phyloP scores from a whole-genome alignment of 2,888 invertebrate species.

The Acholoe squamosa region DNA sequence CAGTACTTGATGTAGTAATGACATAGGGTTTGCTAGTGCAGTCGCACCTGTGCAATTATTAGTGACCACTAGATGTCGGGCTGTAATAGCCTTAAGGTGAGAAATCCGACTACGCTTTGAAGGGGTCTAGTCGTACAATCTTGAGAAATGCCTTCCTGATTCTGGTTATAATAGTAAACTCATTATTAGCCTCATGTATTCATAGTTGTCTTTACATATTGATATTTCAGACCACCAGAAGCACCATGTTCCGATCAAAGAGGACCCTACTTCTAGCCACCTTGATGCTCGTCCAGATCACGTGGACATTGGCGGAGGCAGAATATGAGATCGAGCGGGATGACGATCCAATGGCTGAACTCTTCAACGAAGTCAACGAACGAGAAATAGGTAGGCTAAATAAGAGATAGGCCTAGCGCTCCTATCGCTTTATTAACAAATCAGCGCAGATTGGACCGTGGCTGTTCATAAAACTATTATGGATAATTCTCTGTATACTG shows the following conservation, averaged over 20 bases:
- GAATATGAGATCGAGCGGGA: neutral
- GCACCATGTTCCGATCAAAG: slow-evolving; percentile 32
- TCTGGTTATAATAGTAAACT: too few relatives aligned
- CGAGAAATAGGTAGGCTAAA: slow-evolving; percentile 5
- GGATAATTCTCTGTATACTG: neutral
- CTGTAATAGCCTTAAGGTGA: too few relatives aligned
- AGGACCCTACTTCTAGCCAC: slow-evolving; percentile 33
- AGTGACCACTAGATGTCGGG: too few relatives aligned
- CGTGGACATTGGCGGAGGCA: slow-evolving; percentile 37
- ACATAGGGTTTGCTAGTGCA: too few relatives aligned
- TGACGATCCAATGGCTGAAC: neutral
- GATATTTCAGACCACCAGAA: neutral
- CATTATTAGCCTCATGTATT: too few relatives aligned
- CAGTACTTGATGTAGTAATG: too few relatives aligned
- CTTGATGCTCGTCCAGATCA: slow-evolving; percentile 34
- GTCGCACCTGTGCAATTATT: too few relatives aligned
- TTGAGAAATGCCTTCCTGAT: too few relatives aligned
- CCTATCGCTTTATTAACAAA: neutral
- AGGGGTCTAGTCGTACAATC: too few relatives aligned
- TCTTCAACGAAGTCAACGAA: neutral
- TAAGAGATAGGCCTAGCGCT: neutral
- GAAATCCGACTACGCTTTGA: too few relatives aligned
- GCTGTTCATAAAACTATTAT: neutral
- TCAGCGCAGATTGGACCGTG: neutral
- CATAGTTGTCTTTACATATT: too few relatives aligned